phyloP scores from a whole-genome alignment of 2,113 vertebrate genomes.

The Gymnorhina tibicen region DNA sequence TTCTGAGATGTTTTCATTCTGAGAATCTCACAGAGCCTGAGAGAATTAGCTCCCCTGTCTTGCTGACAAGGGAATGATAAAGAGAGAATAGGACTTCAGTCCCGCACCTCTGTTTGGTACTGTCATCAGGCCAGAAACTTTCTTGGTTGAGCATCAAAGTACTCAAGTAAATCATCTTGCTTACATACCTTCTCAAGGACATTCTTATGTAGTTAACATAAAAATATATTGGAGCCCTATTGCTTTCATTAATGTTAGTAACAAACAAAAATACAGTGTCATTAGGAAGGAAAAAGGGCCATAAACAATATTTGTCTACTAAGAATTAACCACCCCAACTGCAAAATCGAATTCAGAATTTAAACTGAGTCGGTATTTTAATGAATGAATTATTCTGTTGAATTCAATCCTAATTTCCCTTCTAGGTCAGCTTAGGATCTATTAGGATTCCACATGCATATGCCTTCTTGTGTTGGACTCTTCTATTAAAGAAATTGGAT shows the following conservation, averaged over 20 bases:
- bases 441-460: background rate
- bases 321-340: background rate
- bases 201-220: background rate
- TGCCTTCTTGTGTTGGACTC: background rate
- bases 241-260: background rate
- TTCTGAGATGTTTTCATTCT: background rate
- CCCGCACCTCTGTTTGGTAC: background rate
- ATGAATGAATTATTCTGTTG: background rate
- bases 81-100: background rate
- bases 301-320: background rate
- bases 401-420: background rate
- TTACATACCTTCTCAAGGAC: background rate
- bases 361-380: background rate
- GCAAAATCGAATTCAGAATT: background rate
- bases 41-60: background rate
- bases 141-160: background rate
- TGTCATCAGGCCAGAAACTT: background rate
- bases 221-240: accelerated
- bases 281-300: background rate
- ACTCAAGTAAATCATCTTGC: background rate
- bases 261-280: background rate
- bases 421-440: background rate
- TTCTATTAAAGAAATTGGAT: background rate
- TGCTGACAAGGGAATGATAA: background rate
- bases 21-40: background rate